phyloP scores from a whole-genome alignment of 53 echinoderm and acorn worm species.

The Hippasteria phrygiana region DNA sequence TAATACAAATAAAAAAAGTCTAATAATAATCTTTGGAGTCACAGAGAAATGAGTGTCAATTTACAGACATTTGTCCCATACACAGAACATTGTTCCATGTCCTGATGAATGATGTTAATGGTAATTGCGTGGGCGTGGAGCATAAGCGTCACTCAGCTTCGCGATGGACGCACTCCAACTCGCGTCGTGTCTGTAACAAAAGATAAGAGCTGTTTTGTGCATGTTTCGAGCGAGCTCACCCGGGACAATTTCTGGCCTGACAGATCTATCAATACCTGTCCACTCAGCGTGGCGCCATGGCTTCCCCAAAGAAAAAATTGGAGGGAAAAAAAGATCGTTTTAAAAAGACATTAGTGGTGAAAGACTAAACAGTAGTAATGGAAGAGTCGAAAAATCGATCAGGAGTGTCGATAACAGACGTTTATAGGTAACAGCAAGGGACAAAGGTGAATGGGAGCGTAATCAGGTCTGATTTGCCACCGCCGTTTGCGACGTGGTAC shows the following conservation, averaged over 20 bases:
- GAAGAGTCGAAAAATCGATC: not conserved
- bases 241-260: not conserved
- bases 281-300: conserved; percentile 4
- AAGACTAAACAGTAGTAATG: not conserved
- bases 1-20: too few species aligned
- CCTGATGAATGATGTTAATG: too few species aligned
- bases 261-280: conserved; percentile 23
- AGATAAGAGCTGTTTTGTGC: not conserved
- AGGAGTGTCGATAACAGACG: not conserved
- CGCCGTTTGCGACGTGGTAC: not conserved
- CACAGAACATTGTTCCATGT: not conserved
- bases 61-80: not conserved
- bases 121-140: too few species aligned
- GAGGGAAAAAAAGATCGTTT: not conserved
- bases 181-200: not conserved
- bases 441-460: not conserved
- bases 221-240: not conserved
- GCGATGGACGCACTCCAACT: not conserved
- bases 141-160: too few species aligned
- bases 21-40: too few species aligned
- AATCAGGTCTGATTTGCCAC: not conserved
- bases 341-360: not conserved
- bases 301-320: not conserved
- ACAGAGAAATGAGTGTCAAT: too few species aligned
- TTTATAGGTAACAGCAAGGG: not conserved